phyloP scores from a whole-genome alignment of 2,888 invertebrate species.

The Drosophila diplacantha region DNA sequence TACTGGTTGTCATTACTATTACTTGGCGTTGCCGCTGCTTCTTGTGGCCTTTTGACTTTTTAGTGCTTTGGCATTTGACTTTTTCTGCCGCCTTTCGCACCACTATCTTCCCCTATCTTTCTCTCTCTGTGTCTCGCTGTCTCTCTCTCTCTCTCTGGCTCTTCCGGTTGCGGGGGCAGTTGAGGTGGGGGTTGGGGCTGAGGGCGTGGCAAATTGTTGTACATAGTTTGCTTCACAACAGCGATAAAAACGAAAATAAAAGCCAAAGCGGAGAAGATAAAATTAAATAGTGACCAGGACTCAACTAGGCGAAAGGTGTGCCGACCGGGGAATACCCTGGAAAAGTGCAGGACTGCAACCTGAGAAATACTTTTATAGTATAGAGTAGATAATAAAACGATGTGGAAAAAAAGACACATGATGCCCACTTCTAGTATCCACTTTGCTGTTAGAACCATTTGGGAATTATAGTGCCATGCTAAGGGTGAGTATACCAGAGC shows the following conservation, averaged over 20 bases:
- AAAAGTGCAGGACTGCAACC: too few relatives aligned
- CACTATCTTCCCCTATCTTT: slow-evolving; percentile 18
- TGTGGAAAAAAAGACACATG: too few relatives aligned
- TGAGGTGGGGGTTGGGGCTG: background rate
- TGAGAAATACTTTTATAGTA: too few relatives aligned
- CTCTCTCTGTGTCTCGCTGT: too few relatives aligned
- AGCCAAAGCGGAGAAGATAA: slow-evolving; percentile 59
- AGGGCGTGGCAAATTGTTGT: slow-evolving; percentile 48
- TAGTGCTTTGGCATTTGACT: slow-evolving; percentile 64
- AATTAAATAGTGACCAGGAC: slow-evolving; percentile 65
- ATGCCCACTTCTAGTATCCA: too few relatives aligned
- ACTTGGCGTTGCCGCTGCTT: slow-evolving; percentile 36
- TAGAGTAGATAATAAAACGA: too few relatives aligned
- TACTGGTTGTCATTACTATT: slow-evolving; percentile 54
- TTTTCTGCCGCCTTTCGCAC: slow-evolving; percentile 34
- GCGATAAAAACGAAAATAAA: slow-evolving; percentile 60
- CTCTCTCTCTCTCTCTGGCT: background rate
- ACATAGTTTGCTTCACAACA: slow-evolving; percentile 52
- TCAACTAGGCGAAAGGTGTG: background rate
- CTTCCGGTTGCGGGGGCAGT: background rate
- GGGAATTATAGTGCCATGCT: too few relatives aligned
- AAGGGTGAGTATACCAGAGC: too few relatives aligned
- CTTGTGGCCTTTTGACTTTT: slow-evolving; percentile 67
- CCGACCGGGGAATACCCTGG: background rate
- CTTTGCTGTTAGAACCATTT: too few relatives aligned